A percentile compares a stretch with the other conserved stretches of the same genome.
These are phyloP conservation scores for Diaperis boleti DNA, from an alignment of 2,888 invertebrate species.

Conservation along the genomic window DNA sequence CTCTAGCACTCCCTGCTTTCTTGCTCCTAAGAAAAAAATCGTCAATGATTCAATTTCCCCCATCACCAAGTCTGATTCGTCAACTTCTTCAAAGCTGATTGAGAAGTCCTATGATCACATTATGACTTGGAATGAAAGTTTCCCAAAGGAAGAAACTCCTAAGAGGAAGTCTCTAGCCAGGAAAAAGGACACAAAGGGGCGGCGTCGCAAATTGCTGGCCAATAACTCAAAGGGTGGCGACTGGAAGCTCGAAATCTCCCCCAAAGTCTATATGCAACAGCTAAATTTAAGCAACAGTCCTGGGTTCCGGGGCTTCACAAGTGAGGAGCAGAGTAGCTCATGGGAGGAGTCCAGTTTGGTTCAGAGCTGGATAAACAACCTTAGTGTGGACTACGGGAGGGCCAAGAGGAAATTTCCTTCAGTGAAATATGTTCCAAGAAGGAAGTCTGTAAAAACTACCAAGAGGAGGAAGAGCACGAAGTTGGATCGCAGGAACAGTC, in stretches of 20 bases:
- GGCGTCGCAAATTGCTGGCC: not conserved
- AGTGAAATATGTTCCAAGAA: not conserved
- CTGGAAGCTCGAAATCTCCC: constrained; percentile 41
- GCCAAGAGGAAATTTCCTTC: not conserved
- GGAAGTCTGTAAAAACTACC: not conserved
- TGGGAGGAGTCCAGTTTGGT: not conserved
- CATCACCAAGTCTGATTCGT: constrained; percentile 14
- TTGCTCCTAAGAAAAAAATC: constrained; percentile 20
- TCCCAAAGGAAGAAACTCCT: constrained; percentile 8
- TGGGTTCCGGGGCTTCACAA: not conserved
- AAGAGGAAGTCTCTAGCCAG: not conserved
- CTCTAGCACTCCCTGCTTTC: constrained; percentile 46
- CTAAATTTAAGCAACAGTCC: not conserved
- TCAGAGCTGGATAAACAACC: not conserved
- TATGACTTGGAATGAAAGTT: constrained; percentile 40
- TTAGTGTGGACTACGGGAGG: not conserved
- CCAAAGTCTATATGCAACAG: constrained; percentile 40
- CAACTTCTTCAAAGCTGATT: constrained; percentile 30
- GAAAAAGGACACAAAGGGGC: not conserved
- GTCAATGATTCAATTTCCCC: constrained; percentile 33
- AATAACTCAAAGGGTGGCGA: constrained; percentile 5
- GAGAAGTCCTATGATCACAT: constrained; percentile 42
- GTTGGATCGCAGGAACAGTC: not conserved
- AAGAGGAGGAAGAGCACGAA: not conserved
- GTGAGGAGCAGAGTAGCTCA: not conserved